Evolutionary conservation across 2,113 vertebrate genomes (phyloP), one percentile per base, ranked within the genome.

Genomic region (Clarias gariepinus): DNA sequence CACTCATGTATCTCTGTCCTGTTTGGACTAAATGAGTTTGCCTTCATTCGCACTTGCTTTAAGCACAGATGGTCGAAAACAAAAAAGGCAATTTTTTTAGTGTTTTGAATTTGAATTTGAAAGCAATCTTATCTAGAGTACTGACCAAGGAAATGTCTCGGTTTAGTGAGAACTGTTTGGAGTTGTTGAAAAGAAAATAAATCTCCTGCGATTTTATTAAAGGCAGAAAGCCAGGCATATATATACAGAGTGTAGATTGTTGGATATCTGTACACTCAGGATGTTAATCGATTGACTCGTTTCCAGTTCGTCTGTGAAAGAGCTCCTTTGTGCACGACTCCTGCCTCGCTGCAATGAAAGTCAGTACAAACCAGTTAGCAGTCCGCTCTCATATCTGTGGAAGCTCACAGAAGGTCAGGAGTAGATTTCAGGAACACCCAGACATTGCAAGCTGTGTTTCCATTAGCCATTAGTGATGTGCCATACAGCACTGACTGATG

Each of bases 301-400:
- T 87, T 87, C 86, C 86, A 89, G 80, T 85, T 69, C 41, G 15
- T 41, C 41, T 60, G 12, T 87, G 41, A 78, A 89, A 87, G 85
- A 61, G 82, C 23, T 30, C 52, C 79, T 82, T 87, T 87, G 88
- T 89, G 82, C 21, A 7, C 3, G 9, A 3, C 9, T 57, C 9
- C 77, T 58, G 74, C 74, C 25, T 78, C n/a, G 19, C 53, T 28
- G 69, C 88, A 78, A 78, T 58, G 66, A 30, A 78, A 64, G 60
- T 18, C 41, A 13, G 16, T 57, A 18, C 57, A 52, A 66, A 28
- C 41, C 61, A 66, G 61, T 63, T 81, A 81, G 30, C 63, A 28
- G 74, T 79, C 41, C 64, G 30, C 55, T 80, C 30, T 63, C 53
- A 82, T 81, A 57, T 76, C 58, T 80, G 64, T 86, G 60, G 55